Evolutionary conservation across 2,888 invertebrate species (phyloP).

Genomic region (Sialis fuliginosa): DNA sequence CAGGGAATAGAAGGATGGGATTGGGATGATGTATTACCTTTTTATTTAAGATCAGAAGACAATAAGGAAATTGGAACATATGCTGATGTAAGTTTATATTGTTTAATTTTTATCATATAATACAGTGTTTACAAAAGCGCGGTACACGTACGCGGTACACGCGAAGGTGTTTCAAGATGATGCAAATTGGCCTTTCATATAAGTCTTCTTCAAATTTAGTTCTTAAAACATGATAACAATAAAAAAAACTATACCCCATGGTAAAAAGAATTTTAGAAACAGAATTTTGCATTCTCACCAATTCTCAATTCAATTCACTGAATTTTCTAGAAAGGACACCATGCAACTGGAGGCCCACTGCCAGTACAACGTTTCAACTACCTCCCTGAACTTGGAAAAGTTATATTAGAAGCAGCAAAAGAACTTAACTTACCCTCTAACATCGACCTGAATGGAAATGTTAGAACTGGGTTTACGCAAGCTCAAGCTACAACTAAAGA

Average conservation of each 20-base stretch:
- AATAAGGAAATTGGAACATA: conserved; percentile 5
- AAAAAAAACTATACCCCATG: no score
- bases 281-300: no score
- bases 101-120: no score
- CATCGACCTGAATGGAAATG: conserved; percentile 11
- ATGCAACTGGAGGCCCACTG: conserved; percentile 10
- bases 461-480: conserved; percentile 9
- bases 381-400: conserved; percentile 9
- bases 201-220: no score
- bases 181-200: no score
- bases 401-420: conserved; percentile 8
- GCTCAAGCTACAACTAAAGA: conserved; percentile 10
- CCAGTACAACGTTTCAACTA: conserved; percentile 9
- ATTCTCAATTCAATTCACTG: no score
- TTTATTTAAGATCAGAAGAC: conserved; percentile 8
- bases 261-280: no score
- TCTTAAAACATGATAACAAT: no score
- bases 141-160: no score
- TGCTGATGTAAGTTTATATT: background rate
- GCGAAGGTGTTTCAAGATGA: no score
- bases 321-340: conserved; percentile 5
- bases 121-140: no score
- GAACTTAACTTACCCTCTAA: conserved; percentile 11
- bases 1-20: conserved; percentile 6
- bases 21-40: conserved; percentile 7